These are phyloP conservation scores for Ectemnius lituratus DNA, from an alignment of 2,888 invertebrate genomes.

Conservation along the genomic window DNA sequence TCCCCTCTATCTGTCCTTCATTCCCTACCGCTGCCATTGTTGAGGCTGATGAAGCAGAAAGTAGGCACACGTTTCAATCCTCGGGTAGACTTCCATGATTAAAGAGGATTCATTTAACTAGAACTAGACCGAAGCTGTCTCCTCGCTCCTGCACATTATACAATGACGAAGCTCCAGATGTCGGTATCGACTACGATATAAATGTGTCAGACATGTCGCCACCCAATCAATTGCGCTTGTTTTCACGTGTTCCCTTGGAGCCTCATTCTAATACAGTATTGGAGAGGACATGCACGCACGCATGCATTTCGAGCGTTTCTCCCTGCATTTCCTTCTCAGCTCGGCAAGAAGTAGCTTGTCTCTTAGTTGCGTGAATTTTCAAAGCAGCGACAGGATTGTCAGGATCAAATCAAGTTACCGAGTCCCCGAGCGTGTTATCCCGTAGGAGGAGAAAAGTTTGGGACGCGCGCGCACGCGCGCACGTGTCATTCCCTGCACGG, in stretches of 20 bases:
- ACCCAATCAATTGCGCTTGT: no score
- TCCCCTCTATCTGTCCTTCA: neutral
- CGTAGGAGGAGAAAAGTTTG: constrained; percentile 43
- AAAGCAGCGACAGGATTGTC: constrained; percentile 26
- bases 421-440: constrained; percentile 43
- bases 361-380: constrained; percentile 4
- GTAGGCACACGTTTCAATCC: no score
- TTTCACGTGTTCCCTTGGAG: no score
- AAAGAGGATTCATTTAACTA: neutral
- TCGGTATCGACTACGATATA: no score
- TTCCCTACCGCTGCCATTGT: neutral
- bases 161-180: no score
- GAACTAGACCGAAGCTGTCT: neutral
- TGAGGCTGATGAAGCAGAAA: neutral
- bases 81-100: no score
- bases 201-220: no score
- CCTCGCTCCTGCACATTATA: neutral
- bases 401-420: constrained; percentile 52
- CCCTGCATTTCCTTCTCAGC: neutral
- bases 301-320: no score
- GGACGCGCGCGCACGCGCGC: constrained; percentile 50
- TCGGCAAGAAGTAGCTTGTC: neutral
- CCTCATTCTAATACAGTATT: no score
- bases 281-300: no score
- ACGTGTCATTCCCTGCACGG: constrained; percentile 30